Conservation (phyloP, 2,797 vertebrate species). For the Selene dorsalis region DNA sequence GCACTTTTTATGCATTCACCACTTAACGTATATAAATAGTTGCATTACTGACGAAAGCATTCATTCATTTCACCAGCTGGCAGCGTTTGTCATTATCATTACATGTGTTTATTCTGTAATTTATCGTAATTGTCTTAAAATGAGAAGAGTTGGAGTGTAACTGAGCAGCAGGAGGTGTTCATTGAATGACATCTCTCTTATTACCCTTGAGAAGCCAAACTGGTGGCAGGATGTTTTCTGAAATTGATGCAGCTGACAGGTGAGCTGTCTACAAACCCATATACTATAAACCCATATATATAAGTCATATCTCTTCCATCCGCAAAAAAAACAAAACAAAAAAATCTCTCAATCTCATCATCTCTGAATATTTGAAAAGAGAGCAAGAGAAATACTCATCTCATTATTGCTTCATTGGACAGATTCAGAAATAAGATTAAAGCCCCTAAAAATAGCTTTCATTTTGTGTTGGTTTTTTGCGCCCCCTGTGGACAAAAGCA, state of each 20-base stretch:
- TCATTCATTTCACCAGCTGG: constrained; percentile 41
- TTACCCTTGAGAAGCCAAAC: constrained; percentile 43
- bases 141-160: constrained; percentile 45
- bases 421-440: not conserved
- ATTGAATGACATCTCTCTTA: constrained; percentile 53
- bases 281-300: constrained; percentile 23
- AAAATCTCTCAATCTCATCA: too few relatives aligned
- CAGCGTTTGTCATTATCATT: constrained; percentile 35
- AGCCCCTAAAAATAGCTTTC: too few relatives aligned
- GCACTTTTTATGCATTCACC: constrained; percentile 37
- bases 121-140: constrained; percentile 47
- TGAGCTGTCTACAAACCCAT: constrained; percentile 17
- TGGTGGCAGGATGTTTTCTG: constrained; percentile 47
- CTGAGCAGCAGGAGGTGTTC: constrained; percentile 61
- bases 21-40: constrained; percentile 22
- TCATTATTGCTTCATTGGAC: not conserved
- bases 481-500: too few relatives aligned
- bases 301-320: too few relatives aligned
- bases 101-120: constrained; percentile 52
- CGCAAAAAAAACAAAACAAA: not conserved
- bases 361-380: too few relatives aligned
- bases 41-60: constrained; percentile 46
- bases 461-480: too few relatives aligned
- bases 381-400: not conserved
- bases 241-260: constrained; percentile 51